Evolutionary conservation across 2,888 invertebrate species (phyloP).

Genomic region (Noctua janthe): DNA sequence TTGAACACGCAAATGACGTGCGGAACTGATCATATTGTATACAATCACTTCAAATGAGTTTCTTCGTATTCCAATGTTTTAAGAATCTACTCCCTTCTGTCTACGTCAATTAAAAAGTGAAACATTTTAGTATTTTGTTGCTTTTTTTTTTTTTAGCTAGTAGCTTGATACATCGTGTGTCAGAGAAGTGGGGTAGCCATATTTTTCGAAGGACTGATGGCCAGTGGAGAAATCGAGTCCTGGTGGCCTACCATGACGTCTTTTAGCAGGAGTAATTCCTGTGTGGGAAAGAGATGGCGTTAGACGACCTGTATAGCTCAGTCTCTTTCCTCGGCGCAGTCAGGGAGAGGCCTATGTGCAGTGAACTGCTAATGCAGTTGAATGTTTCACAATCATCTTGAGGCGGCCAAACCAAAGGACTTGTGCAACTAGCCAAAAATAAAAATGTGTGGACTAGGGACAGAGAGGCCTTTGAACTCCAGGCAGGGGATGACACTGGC

Average conservation of each 20-base stretch:
- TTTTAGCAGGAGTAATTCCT: no score
- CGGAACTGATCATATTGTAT: constrained; percentile 60
- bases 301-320: no score
- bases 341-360: no score
- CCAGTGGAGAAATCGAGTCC: no score
- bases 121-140: constrained; percentile 2
- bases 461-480: no score
- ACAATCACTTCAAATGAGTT: constrained; percentile 57
- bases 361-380: no score
- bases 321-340: no score
- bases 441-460: background rate
- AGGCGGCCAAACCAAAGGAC: background rate
- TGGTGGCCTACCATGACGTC: no score
- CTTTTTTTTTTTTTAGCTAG: no score
- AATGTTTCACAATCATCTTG: background rate
- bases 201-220: background rate
- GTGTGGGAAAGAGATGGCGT: no score
- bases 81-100: constrained; percentile 37
- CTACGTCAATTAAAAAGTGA: constrained; percentile 13
- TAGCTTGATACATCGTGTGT: background rate
- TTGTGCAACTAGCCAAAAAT: no score
- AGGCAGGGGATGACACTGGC: no score
- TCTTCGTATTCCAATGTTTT: constrained; percentile 39
- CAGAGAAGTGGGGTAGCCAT: background rate
- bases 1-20: constrained; percentile 64